A percentile compares a stretch with the other conserved stretches of the same genome.
Evolutionary conservation across 2,797 vertebrate species (phyloP).

Genomic region (Crocidura indochinensis): DNA sequence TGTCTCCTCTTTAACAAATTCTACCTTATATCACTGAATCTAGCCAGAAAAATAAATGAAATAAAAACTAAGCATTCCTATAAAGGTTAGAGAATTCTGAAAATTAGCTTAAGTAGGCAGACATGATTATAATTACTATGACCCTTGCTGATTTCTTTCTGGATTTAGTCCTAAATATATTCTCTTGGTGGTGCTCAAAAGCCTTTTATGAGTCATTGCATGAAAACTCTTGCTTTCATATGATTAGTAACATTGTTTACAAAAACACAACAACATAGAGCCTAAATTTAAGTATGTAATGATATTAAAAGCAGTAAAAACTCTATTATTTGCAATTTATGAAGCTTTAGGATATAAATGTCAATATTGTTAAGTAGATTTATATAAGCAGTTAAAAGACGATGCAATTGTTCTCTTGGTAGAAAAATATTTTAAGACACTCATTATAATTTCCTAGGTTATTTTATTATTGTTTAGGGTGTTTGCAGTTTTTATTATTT

Average conservation of each 20-base stretch:
- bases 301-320: conserved; percentile 50
- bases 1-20: not conserved
- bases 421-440: conserved; percentile 36
- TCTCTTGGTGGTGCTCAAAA: conserved; percentile 32
- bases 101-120: not conserved
- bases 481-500: too few species aligned
- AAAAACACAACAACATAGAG: conserved; percentile 17
- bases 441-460: conserved; percentile 2
- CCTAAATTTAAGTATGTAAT: conserved; percentile 54
- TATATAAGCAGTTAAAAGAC: not conserved
- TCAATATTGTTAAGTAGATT: conserved; percentile 2
- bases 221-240: conserved; percentile 23
- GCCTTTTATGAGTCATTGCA: conserved; percentile 1
- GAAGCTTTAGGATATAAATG: conserved; percentile 34
- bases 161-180: conserved; percentile 12
- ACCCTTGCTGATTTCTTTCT: not conserved
- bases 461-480: too few species aligned
- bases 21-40: not conserved
- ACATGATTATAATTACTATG: not conserved
- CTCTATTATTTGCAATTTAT: conserved; percentile 32
- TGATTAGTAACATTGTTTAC: conserved; percentile 35
- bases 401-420: not conserved
- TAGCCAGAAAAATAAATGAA: conserved; percentile 4
- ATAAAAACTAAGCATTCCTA: conserved; percentile 8
- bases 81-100: not conserved